Base-by-base conservation (phyloP, 2,113 vertebrate species). In the Triplophysa rosa region DNA sequence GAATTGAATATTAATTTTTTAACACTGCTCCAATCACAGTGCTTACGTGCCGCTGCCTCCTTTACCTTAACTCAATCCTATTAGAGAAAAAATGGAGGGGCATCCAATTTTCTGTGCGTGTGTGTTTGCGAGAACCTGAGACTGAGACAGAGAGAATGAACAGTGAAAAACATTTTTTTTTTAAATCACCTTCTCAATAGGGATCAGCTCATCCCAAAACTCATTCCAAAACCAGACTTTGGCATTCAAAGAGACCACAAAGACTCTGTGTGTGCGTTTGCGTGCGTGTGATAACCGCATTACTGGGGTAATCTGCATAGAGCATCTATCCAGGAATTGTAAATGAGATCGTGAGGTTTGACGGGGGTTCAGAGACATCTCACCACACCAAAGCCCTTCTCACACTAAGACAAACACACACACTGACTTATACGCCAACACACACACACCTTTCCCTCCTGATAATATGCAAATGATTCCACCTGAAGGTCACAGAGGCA, bases 401-500 rank as follows among this genome's bases (percentile, higher is more conserved):
- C 73, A 56, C 56, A 40, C 54, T 19, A 37, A 61, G 23, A 52
- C 63, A 74, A 37, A 78, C 82, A 67, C 54, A 72, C 73, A 79
- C 66, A 70, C 64, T 59, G 66, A 54, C 14, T 72, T n/a, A 40
- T 37, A n/a, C 61, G n/a, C 82, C 65, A 16, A 80, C 56, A 70
- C 42, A 56, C 47, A 62, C 66, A 54, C 65, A 33, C 63, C 52
- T 73, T 80, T 71, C 26, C 65, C 12, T 72, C 11, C 79, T 77
- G 85, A 87, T 84, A 88, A 85, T 82, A 88, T 88, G 87, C 84
- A 90, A 87, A 90, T 87, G 54, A 33, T 47, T 83, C 79, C 81
- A 80, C 68, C 85, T 87, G 89, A 91, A 91, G 90, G 90, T 91
- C 89, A 90, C 8, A 2, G 63, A 61, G 59, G 5, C 62, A 45